Base-by-base conservation (phyloP, 2,888 invertebrate species). In the Melinaea marsaeus region DNA sequence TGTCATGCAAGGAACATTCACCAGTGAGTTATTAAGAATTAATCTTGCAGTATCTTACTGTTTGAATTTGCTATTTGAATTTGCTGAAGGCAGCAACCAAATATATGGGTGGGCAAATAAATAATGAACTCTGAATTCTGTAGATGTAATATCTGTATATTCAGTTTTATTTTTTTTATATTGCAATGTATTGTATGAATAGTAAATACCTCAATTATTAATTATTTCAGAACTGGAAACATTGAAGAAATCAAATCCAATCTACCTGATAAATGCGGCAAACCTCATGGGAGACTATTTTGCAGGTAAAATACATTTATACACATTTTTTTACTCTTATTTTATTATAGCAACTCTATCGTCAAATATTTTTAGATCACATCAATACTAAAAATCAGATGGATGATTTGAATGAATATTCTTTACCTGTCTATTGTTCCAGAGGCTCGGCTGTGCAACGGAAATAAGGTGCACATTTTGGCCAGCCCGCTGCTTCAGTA, bases 261-360 rank as follows among this genome's bases (percentile, higher is more conserved):
- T 84, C 55, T 88, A 85, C 65, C 70, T 90, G 47, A 87, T 89
- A 60, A 90, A 90, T 60, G 90, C 90, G 0, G 85, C 89, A 0
- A 90, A 90, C 51, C 79, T 90, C 0, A 88, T 90, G 86, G 90
- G 90, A 7, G 90, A 90, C 63, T 90, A 90, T 71, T 90, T 90
- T 71, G 88, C 89, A 69, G 90, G 90, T 89, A 77, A 71, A 22
- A n/a, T 51, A 32, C 32, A 0, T 9, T n/a, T 9, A 11, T 51
- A n/a, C 22, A 48, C 5, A 47, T 47, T 4, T 46, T 46, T 9
- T 3, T 46, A 46, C 7, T 13, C 7, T 46, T 13, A n/a, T 46
- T 13, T 46, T 13, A 13, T n/a, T 46, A 46, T 46, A 46, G 2
- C 2, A 11, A 46, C 2, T 11, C 13, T 13, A 13, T 46, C 22